A percentile compares a stretch with the other conserved stretches of the same genome.
phyloP scores from a whole-genome alignment of 2,888 invertebrate species.

The Esperia sulphurella region DNA sequence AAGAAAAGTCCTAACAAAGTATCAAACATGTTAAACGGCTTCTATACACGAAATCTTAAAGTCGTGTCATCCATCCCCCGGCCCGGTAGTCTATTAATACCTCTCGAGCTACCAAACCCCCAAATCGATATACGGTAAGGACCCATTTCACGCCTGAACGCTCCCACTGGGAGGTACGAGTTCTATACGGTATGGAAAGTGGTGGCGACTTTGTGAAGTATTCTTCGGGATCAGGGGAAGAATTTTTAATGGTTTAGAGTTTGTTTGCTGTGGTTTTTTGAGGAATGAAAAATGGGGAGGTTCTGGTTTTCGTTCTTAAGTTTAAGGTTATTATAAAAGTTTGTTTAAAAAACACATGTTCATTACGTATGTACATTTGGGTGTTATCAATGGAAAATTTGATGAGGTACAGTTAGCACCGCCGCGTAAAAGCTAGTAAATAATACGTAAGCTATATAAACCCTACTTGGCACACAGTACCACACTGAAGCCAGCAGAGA shows the following conservation, averaged over 20 bases:
- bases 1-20: background rate
- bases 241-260: background rate
- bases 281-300: too few species aligned
- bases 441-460: too few species aligned
- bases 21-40: background rate
- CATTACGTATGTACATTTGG: too few species aligned
- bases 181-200: background rate
- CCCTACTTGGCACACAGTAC: too few species aligned
- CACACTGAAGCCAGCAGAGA: too few species aligned
- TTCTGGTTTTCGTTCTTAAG: background rate
- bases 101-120: constrained; percentile 27
- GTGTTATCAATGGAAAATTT: too few species aligned
- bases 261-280: background rate
- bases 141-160: constrained; percentile 34
- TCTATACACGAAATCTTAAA: background rate
- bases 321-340: too few species aligned
- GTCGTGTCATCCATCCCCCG: constrained; percentile 1
- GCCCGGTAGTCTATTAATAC: constrained; percentile 29
- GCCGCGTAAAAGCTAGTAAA: too few species aligned
- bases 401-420: too few species aligned
- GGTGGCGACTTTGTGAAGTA: background rate
- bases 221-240: background rate
- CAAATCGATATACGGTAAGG: constrained; percentile 31
- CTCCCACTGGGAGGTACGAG: constrained; percentile 9
- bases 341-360: too few species aligned